Evolutionary conservation across 2,113 vertebrate species (phyloP).

Genomic region (Saccopteryx bilineata): DNA sequence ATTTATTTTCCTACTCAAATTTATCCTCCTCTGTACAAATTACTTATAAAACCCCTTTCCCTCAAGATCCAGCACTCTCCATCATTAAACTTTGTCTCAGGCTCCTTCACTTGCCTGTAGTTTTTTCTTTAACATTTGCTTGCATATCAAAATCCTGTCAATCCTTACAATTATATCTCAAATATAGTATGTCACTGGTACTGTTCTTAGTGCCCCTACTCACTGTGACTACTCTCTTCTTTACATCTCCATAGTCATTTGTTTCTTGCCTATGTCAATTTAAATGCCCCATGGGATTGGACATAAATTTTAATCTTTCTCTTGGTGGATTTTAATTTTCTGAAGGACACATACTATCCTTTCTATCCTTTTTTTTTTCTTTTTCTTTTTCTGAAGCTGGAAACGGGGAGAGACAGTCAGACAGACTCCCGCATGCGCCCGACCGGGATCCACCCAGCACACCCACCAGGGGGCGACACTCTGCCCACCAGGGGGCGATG

Average conservation of each 20-base stretch:
- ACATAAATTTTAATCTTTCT: not conserved
- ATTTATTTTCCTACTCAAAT: not conserved
- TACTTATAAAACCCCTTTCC: not conserved
- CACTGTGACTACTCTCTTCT: not conserved
- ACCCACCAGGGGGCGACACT: no score
- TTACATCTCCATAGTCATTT: not conserved
- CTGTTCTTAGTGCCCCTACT: not conserved
- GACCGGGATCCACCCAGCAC: no score
- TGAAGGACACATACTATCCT: not conserved
- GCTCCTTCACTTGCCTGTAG: not conserved
- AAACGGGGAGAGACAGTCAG: no score
- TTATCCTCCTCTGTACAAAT: not conserved
- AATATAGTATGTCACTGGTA: conserved; percentile 44
- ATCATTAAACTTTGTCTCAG: not conserved
- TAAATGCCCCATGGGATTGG: not conserved
- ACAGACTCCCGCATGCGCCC: no score
- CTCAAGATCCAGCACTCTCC: not conserved
- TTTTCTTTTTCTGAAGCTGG: no score
- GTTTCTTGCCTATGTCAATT: not conserved
- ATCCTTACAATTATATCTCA: conserved; percentile 40
- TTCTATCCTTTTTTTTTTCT: no score
- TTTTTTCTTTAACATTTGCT: conserved; percentile 13
- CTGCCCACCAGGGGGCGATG: no score
- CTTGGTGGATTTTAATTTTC: not conserved
- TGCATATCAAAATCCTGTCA: conserved; percentile 28